Evolutionary conservation across 2,888 invertebrate species (phyloP).

Genomic region (Eristalinus sepulchralis): DNA sequence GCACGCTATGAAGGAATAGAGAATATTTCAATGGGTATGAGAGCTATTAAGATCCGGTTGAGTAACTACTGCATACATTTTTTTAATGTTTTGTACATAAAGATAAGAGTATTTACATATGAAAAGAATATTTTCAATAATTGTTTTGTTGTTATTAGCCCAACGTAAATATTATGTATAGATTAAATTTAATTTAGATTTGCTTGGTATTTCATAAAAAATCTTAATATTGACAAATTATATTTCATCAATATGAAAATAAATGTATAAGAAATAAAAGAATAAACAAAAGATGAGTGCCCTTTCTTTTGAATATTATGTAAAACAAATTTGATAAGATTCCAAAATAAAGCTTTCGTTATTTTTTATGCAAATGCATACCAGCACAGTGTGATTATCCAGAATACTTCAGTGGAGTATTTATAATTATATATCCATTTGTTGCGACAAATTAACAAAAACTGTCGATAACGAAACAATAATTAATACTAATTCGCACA

Average conservation of each 20-base stretch:
- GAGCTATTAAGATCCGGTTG: conserved; percentile 61
- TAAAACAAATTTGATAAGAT: conserved; percentile 13
- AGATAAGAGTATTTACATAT: background rate
- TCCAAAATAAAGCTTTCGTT: conserved; percentile 39
- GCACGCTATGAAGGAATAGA: conserved; percentile 18
- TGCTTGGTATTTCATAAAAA: no score
- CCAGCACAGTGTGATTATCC: conserved; percentile 51
- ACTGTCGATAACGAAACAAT: conserved; percentile 7
- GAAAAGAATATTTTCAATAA: background rate
- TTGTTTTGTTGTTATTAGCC: no score
- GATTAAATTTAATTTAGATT: background rate
- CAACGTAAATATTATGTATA: no score
- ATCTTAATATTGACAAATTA: no score
- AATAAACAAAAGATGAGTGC: background rate
- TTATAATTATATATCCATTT: conserved; percentile 38
- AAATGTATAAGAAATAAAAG: no score
- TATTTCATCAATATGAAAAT: no score
- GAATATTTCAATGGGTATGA: conserved; percentile 44
- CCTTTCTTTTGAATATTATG: conserved; percentile 20
- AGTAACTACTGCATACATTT: conserved; percentile 38
- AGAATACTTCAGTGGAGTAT: conserved; percentile 25
- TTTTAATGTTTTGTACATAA: conserved; percentile 12
- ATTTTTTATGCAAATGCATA: conserved; percentile 26
- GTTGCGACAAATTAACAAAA: conserved; percentile 2
- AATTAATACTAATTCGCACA: background rate